phyloP scores from a whole-genome alignment of 2,888 invertebrate genomes.

The Pecten maximus region DNA sequence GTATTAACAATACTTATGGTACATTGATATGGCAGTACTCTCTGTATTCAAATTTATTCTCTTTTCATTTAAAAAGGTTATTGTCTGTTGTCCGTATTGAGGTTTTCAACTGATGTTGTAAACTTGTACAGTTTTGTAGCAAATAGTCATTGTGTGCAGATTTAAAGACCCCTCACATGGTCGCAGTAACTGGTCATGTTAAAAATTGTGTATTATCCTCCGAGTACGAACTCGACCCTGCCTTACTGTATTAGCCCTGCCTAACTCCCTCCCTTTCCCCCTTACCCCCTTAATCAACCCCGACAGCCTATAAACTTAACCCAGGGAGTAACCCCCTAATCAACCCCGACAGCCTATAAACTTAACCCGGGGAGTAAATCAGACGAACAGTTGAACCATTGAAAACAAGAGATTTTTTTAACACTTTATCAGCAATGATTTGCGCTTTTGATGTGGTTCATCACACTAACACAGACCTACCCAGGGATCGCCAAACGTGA shows the following conservation, averaged over 20 bases:
- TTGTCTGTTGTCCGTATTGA: neutral
- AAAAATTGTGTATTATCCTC: too few relatives aligned
- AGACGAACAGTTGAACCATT: neutral
- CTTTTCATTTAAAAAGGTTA: neutral
- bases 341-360: too few relatives aligned
- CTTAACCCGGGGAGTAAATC: neutral
- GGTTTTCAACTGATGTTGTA: neutral
- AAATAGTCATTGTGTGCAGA: neutral
- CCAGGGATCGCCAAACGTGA: neutral
- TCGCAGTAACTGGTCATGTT: neutral
- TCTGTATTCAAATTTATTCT: neutral
- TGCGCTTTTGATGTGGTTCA: neutral
- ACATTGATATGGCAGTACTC: neutral
- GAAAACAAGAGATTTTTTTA: neutral
- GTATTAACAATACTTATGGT: neutral
- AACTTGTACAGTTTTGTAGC: neutral
- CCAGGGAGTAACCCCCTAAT: too few relatives aligned
- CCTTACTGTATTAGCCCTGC: neutral
- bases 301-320: too few relatives aligned
- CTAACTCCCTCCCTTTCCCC: neutral
- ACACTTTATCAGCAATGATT: neutral
- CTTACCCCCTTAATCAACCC: neutral
- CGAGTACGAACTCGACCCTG: too few relatives aligned
- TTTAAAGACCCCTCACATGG: neutral
- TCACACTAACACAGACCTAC: neutral